A percentile compares a stretch with the other conserved stretches of the same genome.
These are phyloP conservation scores for Camponotus fellah DNA, from an alignment of 2,888 invertebrate genomes.

Conservation along the genomic window DNA sequence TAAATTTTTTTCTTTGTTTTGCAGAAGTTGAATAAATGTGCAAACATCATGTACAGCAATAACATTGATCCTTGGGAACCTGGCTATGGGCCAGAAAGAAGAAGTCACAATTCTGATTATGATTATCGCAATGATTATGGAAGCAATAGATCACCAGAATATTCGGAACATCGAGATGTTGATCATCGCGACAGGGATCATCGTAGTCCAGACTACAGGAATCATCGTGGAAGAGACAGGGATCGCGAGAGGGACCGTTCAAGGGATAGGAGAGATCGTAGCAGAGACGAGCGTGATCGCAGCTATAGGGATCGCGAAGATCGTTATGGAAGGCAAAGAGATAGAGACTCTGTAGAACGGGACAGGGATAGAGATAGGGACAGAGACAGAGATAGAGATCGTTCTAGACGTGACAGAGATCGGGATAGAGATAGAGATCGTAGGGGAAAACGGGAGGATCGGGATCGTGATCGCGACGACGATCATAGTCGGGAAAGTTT, in stretches of 20 bases:
- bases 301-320: slow-evolving; percentile 81
- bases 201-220: slow-evolving; percentile 83
- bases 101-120: slow-evolving; percentile 78
- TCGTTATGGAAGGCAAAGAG: slow-evolving; percentile 77
- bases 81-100: slow-evolving; percentile 82
- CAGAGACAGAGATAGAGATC: slow-evolving; percentile 80
- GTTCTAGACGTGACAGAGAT: slow-evolving; percentile 79
- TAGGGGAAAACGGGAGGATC: slow-evolving; percentile 77
- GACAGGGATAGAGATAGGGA: slow-evolving; percentile 80
- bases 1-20: slow-evolving; percentile 33
- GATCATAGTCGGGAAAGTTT: slow-evolving; percentile 83
- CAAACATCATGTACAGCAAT: slow-evolving; percentile 80
- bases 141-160: slow-evolving; percentile 81
- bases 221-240: slow-evolving; percentile 81
- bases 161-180: slow-evolving; percentile 78
- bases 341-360: slow-evolving; percentile 79
- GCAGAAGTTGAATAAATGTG: slow-evolving; percentile 64
- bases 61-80: slow-evolving; percentile 85
- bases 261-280: slow-evolving; percentile 81
- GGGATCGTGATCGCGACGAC: slow-evolving; percentile 83
- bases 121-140: slow-evolving; percentile 81
- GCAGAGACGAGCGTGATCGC: slow-evolving; percentile 81
- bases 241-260: slow-evolving; percentile 83
- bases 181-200: slow-evolving; percentile 79
- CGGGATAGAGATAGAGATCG: slow-evolving; percentile 80